phyloP scores from a whole-genome alignment of 37 sponge, comb jelly and placozoan species.

The Spongilla lacustris region DNA sequence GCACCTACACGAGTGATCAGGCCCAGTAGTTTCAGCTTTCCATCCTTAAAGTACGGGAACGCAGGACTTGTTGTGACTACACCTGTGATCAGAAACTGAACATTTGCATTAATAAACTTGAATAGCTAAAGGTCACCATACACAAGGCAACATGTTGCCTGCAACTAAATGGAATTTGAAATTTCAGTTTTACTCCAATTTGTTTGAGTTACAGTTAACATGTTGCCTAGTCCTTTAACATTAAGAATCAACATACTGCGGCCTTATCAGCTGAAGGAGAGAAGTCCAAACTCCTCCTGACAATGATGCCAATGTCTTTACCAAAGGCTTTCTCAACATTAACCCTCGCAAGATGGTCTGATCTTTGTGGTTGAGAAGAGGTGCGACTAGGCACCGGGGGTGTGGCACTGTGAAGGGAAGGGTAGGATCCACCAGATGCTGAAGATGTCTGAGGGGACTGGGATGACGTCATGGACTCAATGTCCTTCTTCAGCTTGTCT shows the following conservation, averaged over 20 bases:
- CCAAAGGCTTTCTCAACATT: not conserved
- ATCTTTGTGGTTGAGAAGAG: not conserved
- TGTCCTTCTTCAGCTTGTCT: slow-evolving; percentile 22
- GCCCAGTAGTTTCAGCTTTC: slow-evolving; percentile 3
- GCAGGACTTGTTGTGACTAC: not conserved
- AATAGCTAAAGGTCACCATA: not conserved
- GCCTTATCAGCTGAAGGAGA: not conserved
- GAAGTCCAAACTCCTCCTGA: not conserved
- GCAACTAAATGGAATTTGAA: too few species aligned
- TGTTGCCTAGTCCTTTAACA: too few species aligned
- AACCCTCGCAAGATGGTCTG: not conserved
- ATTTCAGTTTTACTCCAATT: too few species aligned
- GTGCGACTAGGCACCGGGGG: too few species aligned
- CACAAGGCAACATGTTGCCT: too few species aligned
- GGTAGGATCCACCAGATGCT: not conserved
- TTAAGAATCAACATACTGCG: not conserved
- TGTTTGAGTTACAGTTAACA: too few species aligned
- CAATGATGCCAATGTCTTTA: not conserved
- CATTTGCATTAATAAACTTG: not conserved
- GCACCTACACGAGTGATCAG: not conserved
- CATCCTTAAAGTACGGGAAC: not conserved
- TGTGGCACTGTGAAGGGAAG: too few species aligned
- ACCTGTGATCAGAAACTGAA: not conserved
- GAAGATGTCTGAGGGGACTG: not conserved
- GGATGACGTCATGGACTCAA: not conserved